Percentiles rank a stretch among this genome's conserved stretches.
Evolutionary conservation across 2,888 invertebrate species (phyloP).

Genomic region (Nasonovia ribisnigri): DNA sequence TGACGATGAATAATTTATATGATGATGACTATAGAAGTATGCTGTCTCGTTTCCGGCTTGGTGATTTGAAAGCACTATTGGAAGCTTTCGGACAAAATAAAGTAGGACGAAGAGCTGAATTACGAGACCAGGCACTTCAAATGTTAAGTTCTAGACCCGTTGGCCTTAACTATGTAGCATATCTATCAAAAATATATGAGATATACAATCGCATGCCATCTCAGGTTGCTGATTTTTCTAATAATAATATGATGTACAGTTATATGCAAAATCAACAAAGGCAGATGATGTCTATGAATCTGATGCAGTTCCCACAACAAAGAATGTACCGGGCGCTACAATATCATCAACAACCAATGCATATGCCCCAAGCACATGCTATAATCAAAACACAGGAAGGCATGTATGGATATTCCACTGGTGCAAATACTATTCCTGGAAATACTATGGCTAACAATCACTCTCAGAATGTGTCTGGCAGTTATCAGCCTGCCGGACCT

Average conservation of each 20-base stretch:
- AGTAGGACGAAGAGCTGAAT: slow-evolving; percentile 83
- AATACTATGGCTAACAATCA: not conserved
- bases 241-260: not conserved
- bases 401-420: not conserved
- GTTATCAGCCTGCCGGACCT: not conserved
- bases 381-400: not conserved
- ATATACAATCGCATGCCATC: not conserved
- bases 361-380: not conserved
- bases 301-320: not conserved
- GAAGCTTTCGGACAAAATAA: slow-evolving; percentile 84
- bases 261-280: not conserved
- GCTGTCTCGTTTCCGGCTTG: slow-evolving; percentile 82
- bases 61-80: slow-evolving; percentile 86
- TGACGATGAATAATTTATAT: not conserved
- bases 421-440: not conserved
- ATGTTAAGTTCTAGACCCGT: slow-evolving; percentile 78
- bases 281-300: not conserved
- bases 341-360: slow-evolving; percentile 6
- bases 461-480: not conserved
- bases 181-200: slow-evolving; percentile 66
- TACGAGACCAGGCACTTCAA: slow-evolving; percentile 81
- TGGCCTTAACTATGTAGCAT: slow-evolving; percentile 75
- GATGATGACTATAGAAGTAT: slow-evolving; percentile 69
- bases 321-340: not conserved
- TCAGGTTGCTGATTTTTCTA: not conserved